Base-by-base conservation (phyloP, 2,888 invertebrate genomes). In the Nasonovia ribisnigri region DNA sequence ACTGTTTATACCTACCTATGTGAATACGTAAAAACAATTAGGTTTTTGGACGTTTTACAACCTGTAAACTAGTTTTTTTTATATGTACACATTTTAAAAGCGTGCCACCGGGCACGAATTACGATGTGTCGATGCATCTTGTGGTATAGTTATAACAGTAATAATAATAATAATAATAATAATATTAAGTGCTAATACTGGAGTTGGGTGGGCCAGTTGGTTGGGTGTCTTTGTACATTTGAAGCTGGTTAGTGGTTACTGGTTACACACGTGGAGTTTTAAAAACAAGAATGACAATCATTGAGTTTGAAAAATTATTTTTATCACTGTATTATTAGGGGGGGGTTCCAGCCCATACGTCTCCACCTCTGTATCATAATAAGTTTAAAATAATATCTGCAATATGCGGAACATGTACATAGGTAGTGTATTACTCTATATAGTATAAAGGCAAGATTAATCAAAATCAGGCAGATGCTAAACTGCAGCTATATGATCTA, bases 81-180 rank as follows among this genome's bases (percentile, higher is more conserved):
- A 77, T 77, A 20, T 16, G 6, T 57, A 43, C 43, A 43, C 57
- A 26, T 29, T 57, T 57, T 54, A 13, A 42, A 89, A 89, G 57
- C 88, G 24, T 89, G 89, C 89, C 89, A 89, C 89, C 16, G 89
- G 89, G 43, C 57, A 57, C 42, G 54, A 88, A 88, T 36, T n/a
- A 67, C n/a, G 67, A n/a, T 67, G 67, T n/a, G 67, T 67, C n/a
- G n/a, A 67, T 67, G 42, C 42, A 57, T 57, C 43, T 42, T 57
- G 4, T 88, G 42, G 54, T 48, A n/a, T 67, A 88, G 29, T 36
- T 3, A 3, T 42, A 54, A 10, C 51, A n/a, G 24, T 54, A 88
- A 36, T 67, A 67, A 67, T 36, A 67, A n/a, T 36, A 11, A 3
- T 42, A 54, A 10, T 88, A n/a, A 36, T 54, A 88, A 36, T 67